Base-by-base conservation (phyloP, 2,888 invertebrate genomes). In the Chironomus riparius region DNA sequence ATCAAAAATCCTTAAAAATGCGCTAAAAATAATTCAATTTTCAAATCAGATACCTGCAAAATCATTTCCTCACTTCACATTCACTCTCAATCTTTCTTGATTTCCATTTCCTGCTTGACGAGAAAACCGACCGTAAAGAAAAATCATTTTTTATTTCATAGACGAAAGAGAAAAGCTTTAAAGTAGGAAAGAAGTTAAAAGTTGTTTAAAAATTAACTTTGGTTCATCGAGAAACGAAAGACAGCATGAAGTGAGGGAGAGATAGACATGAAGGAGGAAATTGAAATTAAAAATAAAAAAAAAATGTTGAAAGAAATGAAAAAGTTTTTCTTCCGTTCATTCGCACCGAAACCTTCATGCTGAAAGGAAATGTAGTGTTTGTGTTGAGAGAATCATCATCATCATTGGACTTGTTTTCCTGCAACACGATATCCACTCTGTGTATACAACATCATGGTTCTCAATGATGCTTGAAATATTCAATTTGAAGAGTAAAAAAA, bases 401-500 rank as follows among this genome's bases (percentile, higher is more conserved):
- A 62, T 65, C 65, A 65, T 65, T 65, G 65, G 65, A 65, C 65
- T 65, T 38, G 10, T 38, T 56, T 65, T 65, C 65, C 65, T 65
- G 65, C 65, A 65, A 65, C 21, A 65, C 24, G 65, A 22, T 65
- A 65, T 65, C 65, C 12, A 24, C 21, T 24, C 10, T 22, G 18
- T 12, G 15, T 62, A 15, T 62, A 50, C 15, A 56, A 12, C 62
- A 62, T 62, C 22, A 62, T 24, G 12, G 12, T 12, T 62, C 24
- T 62, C 65, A 65, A 65, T 24, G 65, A 65, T 65, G 65, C 65
- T 65, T 24, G 65, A 65, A 65, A 65, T 65, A 65, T 65, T 65
- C 22, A 65, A 65, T 65, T 65, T 65, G 65, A 65, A 56, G 56
- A 18, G 56, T 15, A 50, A 28, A 28, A 28, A 5, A 28, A 5